These are phyloP conservation scores for Spheniscus humboldti DNA, from an alignment of 2,797 vertebrate species.

Conservation along the genomic window DNA sequence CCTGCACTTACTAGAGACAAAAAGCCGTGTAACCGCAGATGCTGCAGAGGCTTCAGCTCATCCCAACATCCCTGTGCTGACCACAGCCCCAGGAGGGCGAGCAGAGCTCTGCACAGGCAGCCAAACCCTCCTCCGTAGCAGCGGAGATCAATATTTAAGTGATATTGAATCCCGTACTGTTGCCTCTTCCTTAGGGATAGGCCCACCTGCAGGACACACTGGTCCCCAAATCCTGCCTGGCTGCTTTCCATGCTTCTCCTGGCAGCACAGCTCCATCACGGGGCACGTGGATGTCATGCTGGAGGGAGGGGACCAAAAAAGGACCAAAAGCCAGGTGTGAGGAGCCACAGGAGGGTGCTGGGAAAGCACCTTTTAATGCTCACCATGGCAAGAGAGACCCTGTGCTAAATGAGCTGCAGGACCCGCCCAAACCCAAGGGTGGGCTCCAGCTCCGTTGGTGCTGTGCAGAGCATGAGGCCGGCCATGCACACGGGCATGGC, in stretches of 20 bases:
- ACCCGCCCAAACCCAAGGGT: fast-evolving
- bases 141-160: not conserved
- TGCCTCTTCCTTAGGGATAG: not conserved
- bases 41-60: not conserved
- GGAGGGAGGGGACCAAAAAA: not conserved
- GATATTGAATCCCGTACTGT: not conserved
- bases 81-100: not conserved
- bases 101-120: not conserved
- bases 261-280: not conserved
- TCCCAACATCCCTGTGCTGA: not conserved
- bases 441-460: not conserved
- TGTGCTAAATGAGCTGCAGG: not conserved
- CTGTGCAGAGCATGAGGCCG: not conserved
- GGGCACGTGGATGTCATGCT: not conserved
- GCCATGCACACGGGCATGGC: fast-evolving
- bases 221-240: not conserved
- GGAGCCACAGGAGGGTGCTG: not conserved
- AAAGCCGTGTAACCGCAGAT: not conserved
- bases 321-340: not conserved
- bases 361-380: not conserved
- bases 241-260: not conserved
- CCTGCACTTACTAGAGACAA: not conserved
- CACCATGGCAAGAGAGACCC: not conserved
- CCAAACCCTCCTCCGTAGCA: not conserved
- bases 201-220: not conserved